Base-by-base conservation (phyloP, 2,113 vertebrate genomes). In the Arenaria interpres region DNA sequence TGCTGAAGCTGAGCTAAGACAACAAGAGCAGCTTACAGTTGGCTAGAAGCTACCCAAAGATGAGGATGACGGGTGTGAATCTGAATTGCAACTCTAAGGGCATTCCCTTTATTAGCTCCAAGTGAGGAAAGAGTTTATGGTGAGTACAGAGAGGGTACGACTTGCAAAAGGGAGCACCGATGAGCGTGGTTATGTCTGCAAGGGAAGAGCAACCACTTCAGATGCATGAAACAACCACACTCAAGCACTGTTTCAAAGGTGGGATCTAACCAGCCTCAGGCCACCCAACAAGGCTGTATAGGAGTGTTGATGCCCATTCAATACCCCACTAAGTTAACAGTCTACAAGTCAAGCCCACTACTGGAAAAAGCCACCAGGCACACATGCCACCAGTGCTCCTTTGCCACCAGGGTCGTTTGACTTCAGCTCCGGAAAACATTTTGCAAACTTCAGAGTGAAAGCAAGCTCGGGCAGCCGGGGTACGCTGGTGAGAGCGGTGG, bases 181-280 rank as follows among this genome's bases (percentile, higher is more conserved):
- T 6, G 64, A 64, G 20, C 41, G 7, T 0, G 1, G 19, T 10
- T 32, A 13, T 7, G 14, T 22, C 7, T 46, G 27, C n/a, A 72
- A 33, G 45, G 1, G 27, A 46, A 88, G 8, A 85, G 46, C 53
- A 64, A 46, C 6, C 0, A 0, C 60, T 69, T 74, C 50, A 57
- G 59, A n/a, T 3, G 18, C 30, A 30, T 0, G 0, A 28, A 84
- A 57, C 43, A 12, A 33, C 35, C 50, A 57, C 3, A 3, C 14
- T 21, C n/a, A 51, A 41, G 10, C 14, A 17, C 12, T 7, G 25
- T 12, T 51, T 73, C 41, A 71, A 66, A 79, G 71, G 18, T 1
- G 19, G 60, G 33, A 56, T 46, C n/a, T 64, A 85, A 50, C 5
- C 66, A 85, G 46, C 37, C 28, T 32, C 22, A 8, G 66, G 48